These are phyloP conservation scores for Solenopsis fugax DNA, from an alignment of 1,140 invertebrate genomes.

Conservation along the genomic window DNA sequence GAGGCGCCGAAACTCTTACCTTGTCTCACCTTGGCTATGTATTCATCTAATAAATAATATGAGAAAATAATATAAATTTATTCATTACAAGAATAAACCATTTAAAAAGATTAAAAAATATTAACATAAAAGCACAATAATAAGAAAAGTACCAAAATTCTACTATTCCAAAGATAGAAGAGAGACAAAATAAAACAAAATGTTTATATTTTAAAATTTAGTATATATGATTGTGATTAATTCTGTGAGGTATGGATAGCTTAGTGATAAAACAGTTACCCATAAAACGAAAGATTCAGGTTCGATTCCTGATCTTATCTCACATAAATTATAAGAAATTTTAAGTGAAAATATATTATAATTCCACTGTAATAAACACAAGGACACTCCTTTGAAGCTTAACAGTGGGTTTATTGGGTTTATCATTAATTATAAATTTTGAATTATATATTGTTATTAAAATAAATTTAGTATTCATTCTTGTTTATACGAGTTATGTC, in stretches of 20 bases:
- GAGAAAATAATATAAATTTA: neutral
- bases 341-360: neutral
- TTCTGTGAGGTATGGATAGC: neutral
- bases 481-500: too few species aligned
- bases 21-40: slow-evolving; percentile 89
- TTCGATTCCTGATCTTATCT: neutral
- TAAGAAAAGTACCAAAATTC: neutral
- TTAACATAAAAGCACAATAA: neutral
- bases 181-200: neutral
- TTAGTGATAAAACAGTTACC: neutral
- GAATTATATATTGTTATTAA: too few species aligned
- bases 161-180: neutral
- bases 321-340: neutral
- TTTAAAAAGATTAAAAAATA: slow-evolving; percentile 2
- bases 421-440: too few species aligned
- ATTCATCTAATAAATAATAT: slow-evolving; percentile 86
- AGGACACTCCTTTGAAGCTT: neutral
- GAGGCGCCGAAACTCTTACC: slow-evolving; percentile 88
- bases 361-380: neutral
- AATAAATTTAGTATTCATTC: too few species aligned
- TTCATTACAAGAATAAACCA: neutral
- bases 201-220: slow-evolving; percentile 3
- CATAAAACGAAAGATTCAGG: neutral
- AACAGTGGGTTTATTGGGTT: too few species aligned
- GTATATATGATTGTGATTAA: neutral